A percentile compares a stretch with the other conserved stretches of the same genome.
Evolutionary conservation across 2,888 invertebrate species (phyloP).

Genomic region (Erannis defoliaria): DNA sequence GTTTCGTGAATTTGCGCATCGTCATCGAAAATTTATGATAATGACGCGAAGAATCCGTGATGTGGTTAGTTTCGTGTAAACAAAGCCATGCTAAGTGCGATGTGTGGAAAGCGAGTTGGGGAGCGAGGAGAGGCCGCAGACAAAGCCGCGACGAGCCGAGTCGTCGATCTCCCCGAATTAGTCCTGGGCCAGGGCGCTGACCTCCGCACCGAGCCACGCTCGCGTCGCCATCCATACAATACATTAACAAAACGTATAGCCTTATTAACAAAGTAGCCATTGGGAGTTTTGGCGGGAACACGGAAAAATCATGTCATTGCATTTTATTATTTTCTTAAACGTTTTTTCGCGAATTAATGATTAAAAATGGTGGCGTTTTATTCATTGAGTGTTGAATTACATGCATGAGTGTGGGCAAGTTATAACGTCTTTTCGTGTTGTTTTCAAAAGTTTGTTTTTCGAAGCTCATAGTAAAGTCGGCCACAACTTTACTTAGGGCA

Average conservation of each 20-base stretch:
- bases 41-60: slow-evolving; percentile 53
- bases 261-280: slow-evolving; percentile 7
- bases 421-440: too few relatives aligned
- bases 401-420: too few relatives aligned
- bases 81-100: slow-evolving; percentile 65
- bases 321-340: too few relatives aligned
- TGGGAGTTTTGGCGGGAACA: too few relatives aligned
- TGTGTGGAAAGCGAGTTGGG: slow-evolving; percentile 47
- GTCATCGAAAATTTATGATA: slow-evolving; percentile 52
- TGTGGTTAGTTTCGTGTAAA: slow-evolving; percentile 56
- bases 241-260: slow-evolving; percentile 34
- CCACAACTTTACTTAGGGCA: too few relatives aligned
- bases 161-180: slow-evolving; percentile 86
- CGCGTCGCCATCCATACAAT: slow-evolving; percentile 49
- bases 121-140: slow-evolving; percentile 66
- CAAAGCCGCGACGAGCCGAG: slow-evolving; percentile 77
- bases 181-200: slow-evolving; percentile 84
- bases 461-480: too few relatives aligned
- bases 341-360: too few relatives aligned
- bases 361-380: too few relatives aligned
- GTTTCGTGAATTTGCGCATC: slow-evolving; percentile 41
- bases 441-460: too few relatives aligned
- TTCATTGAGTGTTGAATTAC: too few relatives aligned
- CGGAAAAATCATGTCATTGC: too few relatives aligned
- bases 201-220: slow-evolving; percentile 62